Base-by-base conservation (phyloP, 2,113 vertebrate species). In the Castor canadensis region DNA sequence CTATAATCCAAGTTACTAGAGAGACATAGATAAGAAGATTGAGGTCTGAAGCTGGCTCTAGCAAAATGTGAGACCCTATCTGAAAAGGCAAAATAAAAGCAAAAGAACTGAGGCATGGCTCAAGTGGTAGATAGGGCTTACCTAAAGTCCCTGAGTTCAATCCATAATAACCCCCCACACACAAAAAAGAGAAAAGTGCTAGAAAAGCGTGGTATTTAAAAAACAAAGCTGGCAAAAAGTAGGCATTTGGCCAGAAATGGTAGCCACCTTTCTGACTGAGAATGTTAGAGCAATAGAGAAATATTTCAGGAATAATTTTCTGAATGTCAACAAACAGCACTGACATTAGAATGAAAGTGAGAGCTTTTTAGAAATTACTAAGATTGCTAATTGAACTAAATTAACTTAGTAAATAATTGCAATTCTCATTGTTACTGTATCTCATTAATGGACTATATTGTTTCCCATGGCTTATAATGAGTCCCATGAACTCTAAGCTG, bases 351-450 rank as follows among this genome's bases (percentile, higher is more conserved):
- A 72, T 75, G 77, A 95, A 96, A 95, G 93, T 87, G 35, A 87
- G 67, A 83, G 49, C 24, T 75, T 69, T 92, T 75, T 72, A 76
- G 82, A 91, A 95, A 94, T 83, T 82, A 94, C 72, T n/a, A 32
- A 77, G 82, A 95, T 64, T 92, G 60, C 35, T 77, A 96, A 91
- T 94, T 81, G 19, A 88, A 80, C 26, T 45, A 86, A 89, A 79
- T 94, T 95, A 88, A 91, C 85, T 95, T 87, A 96, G 38, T 40
- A 95, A 95, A 93, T 71, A 91, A 86, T 60, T 76, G 54, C 10
- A 40, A 26, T 89, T 93, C 71, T 94, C 49, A 75, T 73, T 94
- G 64, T 95, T 95, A 93, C 20, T 80, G 9, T 60, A 71, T 80
- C 62, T 83, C 64, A 87, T 92, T 87, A 91, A 64, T n/a, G 52